These are phyloP conservation scores for Chionomys nivalis DNA, from an alignment of 2,113 vertebrate genomes.

Conservation along the genomic window DNA sequence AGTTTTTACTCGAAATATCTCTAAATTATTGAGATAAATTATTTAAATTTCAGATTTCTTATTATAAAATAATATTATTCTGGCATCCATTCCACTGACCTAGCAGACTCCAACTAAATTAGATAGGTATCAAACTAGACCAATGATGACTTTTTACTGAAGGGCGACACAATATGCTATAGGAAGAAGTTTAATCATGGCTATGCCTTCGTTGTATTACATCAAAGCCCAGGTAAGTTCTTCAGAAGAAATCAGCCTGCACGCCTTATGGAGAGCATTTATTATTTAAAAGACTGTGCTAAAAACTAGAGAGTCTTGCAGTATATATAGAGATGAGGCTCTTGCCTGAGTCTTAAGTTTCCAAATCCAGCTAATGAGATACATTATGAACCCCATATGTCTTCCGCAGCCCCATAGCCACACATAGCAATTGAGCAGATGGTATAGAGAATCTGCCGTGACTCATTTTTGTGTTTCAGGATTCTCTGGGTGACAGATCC, in stretches of 20 bases:
- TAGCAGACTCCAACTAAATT: not conserved
- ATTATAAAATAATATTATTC: not conserved
- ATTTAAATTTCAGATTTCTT: not conserved
- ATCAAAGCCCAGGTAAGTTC: not conserved
- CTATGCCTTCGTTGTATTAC: not conserved
- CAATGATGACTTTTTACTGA: not conserved
- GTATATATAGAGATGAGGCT: conserved; percentile 13
- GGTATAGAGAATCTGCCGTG: not conserved
- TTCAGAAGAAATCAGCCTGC: conserved; percentile 38
- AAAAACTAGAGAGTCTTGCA: conserved; percentile 7
- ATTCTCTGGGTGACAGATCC: not conserved
- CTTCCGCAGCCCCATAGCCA: not conserved
- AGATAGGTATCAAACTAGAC: not conserved
- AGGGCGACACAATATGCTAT: not conserved
- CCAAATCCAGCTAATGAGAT: conserved; percentile 20
- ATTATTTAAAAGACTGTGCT: conserved; percentile 16
- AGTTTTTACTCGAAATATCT: not conserved
- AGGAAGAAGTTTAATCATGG: not conserved
- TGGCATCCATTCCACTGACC: not conserved
- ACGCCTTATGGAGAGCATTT: not conserved
- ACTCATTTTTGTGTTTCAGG: not conserved
- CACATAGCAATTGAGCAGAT: not conserved
- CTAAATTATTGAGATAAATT: not conserved
- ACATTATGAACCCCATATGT: not conserved
- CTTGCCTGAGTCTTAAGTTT: not conserved